Evolutionary conservation across 2,113 vertebrate genomes (phyloP).

Genomic region (Eublepharis macularius): DNA sequence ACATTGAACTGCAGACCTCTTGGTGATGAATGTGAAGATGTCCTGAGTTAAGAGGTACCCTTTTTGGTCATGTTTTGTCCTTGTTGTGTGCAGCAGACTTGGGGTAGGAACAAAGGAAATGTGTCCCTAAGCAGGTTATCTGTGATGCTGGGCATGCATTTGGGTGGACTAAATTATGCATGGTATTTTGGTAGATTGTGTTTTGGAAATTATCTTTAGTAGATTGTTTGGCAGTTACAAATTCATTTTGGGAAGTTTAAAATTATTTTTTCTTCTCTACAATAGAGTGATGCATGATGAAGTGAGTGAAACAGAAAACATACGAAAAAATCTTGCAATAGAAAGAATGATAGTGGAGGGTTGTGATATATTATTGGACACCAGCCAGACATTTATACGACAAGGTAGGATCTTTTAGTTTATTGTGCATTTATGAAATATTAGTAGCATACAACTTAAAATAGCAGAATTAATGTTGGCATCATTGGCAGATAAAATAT

Average conservation of each 20-base stretch:
- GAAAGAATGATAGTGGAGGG: slow-evolving; percentile 98
- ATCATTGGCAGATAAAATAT: neutral
- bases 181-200: neutral
- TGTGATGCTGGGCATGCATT: neutral
- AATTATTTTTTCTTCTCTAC: slow-evolving; percentile 1
- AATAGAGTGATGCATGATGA: slow-evolving; percentile 96
- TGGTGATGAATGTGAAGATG: neutral
- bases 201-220: neutral
- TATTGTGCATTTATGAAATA: fast-evolving
- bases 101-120: neutral
- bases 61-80: too few relatives aligned
- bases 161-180: neutral
- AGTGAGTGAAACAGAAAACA: slow-evolving; percentile 98
- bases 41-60: neutral
- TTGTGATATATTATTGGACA: slow-evolving; percentile 95
- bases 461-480: neutral
- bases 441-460: neutral
- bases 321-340: slow-evolving; percentile 95
- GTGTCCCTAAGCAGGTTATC: neutral
- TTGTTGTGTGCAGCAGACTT: neutral
- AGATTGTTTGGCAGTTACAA: neutral
- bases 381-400: slow-evolving; percentile 95
- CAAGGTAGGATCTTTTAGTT: slow-evolving; percentile 82
- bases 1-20: neutral
- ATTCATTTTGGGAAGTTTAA: neutral